These are phyloP conservation scores for Aldabrachelys gigantea DNA, from an alignment of 2,113 vertebrate genomes.

Conservation along the genomic window DNA sequence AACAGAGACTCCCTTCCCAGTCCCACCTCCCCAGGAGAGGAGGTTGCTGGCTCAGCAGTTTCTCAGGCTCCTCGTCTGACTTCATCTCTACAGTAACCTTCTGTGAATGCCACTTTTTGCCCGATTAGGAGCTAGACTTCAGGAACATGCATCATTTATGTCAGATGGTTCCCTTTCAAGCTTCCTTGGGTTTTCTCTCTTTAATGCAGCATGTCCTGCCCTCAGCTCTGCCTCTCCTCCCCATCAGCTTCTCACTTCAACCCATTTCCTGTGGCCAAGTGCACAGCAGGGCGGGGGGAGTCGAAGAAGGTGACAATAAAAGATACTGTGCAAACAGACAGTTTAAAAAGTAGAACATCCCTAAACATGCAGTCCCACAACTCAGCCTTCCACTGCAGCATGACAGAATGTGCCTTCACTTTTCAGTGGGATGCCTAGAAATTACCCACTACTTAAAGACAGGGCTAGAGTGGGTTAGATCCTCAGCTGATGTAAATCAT, in stretches of 20 bases:
- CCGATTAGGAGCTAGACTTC: background rate
- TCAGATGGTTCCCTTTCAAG: background rate
- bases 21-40: background rate
- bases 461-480: accelerated
- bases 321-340: background rate
- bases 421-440: background rate
- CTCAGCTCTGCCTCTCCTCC: background rate
- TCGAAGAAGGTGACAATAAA: background rate
- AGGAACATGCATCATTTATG: background rate
- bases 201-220: background rate
- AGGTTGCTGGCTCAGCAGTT: background rate
- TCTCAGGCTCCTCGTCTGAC: background rate
- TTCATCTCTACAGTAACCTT: background rate
- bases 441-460: accelerated
- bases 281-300: background rate
- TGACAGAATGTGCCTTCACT: background rate
- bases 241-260: background rate
- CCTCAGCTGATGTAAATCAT: accelerated
- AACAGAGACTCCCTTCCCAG: background rate
- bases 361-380: background rate
- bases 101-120: background rate
- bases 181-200: background rate
- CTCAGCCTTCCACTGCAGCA: background rate
- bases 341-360: background rate
- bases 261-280: background rate